phyloP scores from a whole-genome alignment of 2,113 vertebrate genomes.

The Pterocles burchelli region DNA sequence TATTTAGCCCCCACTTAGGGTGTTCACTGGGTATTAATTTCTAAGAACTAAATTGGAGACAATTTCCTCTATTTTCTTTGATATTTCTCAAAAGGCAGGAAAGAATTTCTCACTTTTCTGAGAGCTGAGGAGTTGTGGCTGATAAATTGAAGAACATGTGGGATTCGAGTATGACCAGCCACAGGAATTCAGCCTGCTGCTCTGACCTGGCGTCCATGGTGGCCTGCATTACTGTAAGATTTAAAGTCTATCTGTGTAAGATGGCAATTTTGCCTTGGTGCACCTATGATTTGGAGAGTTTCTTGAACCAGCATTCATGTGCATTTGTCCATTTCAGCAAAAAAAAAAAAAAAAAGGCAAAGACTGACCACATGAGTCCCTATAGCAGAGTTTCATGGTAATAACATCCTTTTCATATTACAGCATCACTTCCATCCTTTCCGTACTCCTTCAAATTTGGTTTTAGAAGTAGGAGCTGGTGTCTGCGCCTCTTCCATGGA shows the following conservation, averaged over 20 bases:
- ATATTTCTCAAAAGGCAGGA: constrained; percentile 5
- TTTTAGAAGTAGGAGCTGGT: not conserved
- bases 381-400: not conserved
- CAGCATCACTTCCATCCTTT: not conserved
- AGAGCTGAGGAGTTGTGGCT: not conserved
- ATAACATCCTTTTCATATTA: not conserved
- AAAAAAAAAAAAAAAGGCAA: not conserved
- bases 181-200: not conserved
- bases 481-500: fast-evolving
- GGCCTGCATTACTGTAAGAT: not conserved
- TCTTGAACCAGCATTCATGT: not conserved
- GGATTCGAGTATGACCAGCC: not conserved
- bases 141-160: not conserved
- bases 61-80: constrained; percentile 31
- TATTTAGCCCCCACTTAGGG: not conserved
- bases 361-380: not conserved
- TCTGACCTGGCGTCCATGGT: not conserved
- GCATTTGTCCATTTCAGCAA: not conserved
- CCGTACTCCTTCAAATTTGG: not conserved
- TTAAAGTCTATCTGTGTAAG: not conserved
- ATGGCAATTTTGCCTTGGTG: not conserved
- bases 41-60: not conserved
- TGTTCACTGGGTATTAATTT: constrained; percentile 19
- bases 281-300: not conserved
- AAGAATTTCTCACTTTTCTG: not conserved